These are phyloP conservation scores for Suricata suricatta DNA, from an alignment of 2,113 vertebrate genomes.

Conservation along the genomic window DNA sequence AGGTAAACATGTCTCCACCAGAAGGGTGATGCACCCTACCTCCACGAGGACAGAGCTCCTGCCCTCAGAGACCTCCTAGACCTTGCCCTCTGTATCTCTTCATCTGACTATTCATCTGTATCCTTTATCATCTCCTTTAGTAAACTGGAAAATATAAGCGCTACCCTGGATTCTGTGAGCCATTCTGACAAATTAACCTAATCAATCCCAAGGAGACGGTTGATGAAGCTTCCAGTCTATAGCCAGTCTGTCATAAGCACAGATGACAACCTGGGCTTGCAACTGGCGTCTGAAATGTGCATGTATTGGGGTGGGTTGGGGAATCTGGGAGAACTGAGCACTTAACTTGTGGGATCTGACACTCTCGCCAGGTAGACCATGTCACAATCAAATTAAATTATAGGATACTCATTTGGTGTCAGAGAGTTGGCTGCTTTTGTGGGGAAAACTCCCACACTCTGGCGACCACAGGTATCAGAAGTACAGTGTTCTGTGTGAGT, in stretches of 20 bases:
- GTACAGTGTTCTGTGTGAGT: background rate
- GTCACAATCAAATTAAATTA: background rate
- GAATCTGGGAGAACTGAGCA: background rate
- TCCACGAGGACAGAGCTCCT: background rate
- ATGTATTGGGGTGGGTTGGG: background rate
- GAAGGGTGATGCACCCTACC: background rate
- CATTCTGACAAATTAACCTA: background rate
- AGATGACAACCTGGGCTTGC: background rate
- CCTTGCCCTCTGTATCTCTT: background rate
- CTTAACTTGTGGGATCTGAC: background rate
- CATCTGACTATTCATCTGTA: background rate
- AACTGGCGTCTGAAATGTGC: background rate
- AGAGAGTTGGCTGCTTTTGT: background rate
- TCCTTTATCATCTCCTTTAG: background rate
- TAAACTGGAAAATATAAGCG: background rate
- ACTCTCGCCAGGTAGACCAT: background rate
- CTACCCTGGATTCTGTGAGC: background rate
- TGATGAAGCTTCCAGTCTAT: background rate
- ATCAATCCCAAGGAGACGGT: background rate
- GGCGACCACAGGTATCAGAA: background rate
- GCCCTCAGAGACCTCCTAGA: background rate
- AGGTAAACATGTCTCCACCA: background rate
- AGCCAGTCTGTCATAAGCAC: background rate
- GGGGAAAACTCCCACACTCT: background rate
- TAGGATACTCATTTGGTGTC: background rate